These are phyloP conservation scores for Netelia melanura DNA, from an alignment of 2,888 invertebrate genomes.

Conservation along the genomic window DNA sequence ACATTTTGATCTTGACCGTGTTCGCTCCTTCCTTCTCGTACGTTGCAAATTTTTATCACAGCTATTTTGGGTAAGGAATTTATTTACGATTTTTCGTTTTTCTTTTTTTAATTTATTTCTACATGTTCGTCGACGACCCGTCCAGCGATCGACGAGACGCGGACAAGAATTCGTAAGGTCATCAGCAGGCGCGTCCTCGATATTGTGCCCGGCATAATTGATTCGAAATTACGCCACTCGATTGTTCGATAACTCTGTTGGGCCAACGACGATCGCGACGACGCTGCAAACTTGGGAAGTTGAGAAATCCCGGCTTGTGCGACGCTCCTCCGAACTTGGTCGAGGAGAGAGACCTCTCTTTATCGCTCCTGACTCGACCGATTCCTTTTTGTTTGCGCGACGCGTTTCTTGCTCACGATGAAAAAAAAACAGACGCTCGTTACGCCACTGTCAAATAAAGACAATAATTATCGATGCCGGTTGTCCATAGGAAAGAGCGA, in stretches of 20 bases:
- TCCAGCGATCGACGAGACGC: not conserved
- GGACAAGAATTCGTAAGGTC: constrained; percentile 72
- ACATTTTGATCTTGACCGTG: no score
- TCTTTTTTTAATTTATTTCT: not conserved
- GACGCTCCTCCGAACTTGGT: constrained; percentile 11
- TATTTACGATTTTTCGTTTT: not conserved
- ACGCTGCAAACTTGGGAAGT: constrained; percentile 32
- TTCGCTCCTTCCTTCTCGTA: no score
- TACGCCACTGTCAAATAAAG: not conserved
- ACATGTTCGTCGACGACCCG: no score
- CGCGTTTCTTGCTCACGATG: not conserved
- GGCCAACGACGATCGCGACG: constrained; percentile 25
- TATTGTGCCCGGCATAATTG: constrained; percentile 72
- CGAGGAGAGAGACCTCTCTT: not conserved
- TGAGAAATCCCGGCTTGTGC: constrained; percentile 22
- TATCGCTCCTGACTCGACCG: constrained; percentile 1
- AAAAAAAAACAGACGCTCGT: not conserved
- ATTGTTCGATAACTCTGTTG: constrained; percentile 29
- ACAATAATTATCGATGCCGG: no score
- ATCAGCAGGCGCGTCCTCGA: constrained; percentile 60
- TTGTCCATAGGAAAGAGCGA: no score
- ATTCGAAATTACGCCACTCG: constrained; percentile 68
- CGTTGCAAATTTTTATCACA: no score
- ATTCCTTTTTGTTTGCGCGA: constrained; percentile 25
- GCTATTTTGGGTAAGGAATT: no score